These are phyloP conservation scores for Plebejus argus DNA, from an alignment of 2,888 invertebrate species.

Conservation along the genomic window DNA sequence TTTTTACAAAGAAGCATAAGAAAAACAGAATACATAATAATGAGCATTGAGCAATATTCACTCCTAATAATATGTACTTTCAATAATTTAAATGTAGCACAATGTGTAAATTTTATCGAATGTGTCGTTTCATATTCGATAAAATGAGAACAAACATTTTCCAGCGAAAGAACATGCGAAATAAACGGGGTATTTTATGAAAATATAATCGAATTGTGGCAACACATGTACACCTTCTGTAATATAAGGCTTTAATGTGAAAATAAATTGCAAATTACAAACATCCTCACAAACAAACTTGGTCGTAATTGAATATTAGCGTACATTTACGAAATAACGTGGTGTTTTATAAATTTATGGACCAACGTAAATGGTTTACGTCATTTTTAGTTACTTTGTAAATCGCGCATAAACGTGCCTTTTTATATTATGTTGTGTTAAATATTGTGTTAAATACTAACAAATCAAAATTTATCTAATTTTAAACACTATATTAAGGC, in stretches of 20 bases:
- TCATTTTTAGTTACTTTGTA: not conserved
- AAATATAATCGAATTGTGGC: slow-evolving; percentile 22
- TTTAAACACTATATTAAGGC: too few species aligned
- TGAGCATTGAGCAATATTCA: not conserved
- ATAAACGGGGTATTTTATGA: slow-evolving; percentile 10
- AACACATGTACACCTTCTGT: slow-evolving; percentile 11
- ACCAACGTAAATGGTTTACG: not conserved
- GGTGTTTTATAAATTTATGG: not conserved
- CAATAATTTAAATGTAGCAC: not conserved
- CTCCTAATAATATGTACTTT: not conserved
- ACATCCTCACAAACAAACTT: slow-evolving; percentile 12
- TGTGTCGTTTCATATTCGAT: too few species aligned
- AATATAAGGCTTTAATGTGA: slow-evolving; percentile 23
- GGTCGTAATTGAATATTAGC: slow-evolving; percentile 22
- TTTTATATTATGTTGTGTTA: not conserved
- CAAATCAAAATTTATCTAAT: too few species aligned
- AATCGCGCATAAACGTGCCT: not conserved
- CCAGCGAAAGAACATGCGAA: not conserved
- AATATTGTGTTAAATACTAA: not conserved
- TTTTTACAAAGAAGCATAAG: not conserved
- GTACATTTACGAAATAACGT: not conserved
- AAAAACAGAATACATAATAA: not conserved
- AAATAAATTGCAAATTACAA: slow-evolving; percentile 30
- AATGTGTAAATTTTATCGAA: not conserved
- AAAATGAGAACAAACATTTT: not conserved